Base-by-base conservation (phyloP, 1,140 invertebrate genomes). In the Archivesica marissinica region DNA sequence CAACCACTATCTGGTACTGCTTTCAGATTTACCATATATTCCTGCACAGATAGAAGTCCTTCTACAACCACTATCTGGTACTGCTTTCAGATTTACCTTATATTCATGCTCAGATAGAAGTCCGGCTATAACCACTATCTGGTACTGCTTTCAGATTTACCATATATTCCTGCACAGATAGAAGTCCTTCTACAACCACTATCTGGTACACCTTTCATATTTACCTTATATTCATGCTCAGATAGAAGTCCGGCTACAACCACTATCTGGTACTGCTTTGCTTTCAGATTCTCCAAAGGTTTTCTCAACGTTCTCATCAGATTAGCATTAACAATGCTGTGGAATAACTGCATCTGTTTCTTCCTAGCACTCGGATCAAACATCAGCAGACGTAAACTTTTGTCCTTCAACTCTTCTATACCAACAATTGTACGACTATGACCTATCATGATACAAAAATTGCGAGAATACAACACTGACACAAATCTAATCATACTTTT, bases 341-440 rank as follows among this genome's bases (percentile, higher is more conserved):
- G 78, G 59, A 96, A 95, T 87, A 96, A 95, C 54, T 95, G 93
- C 95, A 97, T 97, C 94, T 98, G 97, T 50, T 95, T 94, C 56
- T 96, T 96, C 23, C 96, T 96, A 92, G 97, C 96, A 91, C 97
- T 97, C 17, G 97, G 97, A 94, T 98, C 97, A 77, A 98, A 94
- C n/a, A 98, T 96, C 81, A 98, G 91, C 77, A 98, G 95, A 17
- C 96, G 96, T 86, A 96, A 95, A 70, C 95, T 95, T 23, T 96
- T 96, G 92, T 97, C 96, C 59, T 89, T 93, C 41, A 94, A 85
- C 88, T 96, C 96, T 93, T 98, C 97, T 35, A 97, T 96, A 6
- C 97, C 97, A 93, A 98, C 96, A 90, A 98, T 97, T 38, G 97
- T 98, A 89, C 97, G 95, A 89, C 97, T 98, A 91, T 98, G 97